Conservation (phyloP, 2,797 vertebrate genomes). For the Dendrocincla tyrannina region DNA sequence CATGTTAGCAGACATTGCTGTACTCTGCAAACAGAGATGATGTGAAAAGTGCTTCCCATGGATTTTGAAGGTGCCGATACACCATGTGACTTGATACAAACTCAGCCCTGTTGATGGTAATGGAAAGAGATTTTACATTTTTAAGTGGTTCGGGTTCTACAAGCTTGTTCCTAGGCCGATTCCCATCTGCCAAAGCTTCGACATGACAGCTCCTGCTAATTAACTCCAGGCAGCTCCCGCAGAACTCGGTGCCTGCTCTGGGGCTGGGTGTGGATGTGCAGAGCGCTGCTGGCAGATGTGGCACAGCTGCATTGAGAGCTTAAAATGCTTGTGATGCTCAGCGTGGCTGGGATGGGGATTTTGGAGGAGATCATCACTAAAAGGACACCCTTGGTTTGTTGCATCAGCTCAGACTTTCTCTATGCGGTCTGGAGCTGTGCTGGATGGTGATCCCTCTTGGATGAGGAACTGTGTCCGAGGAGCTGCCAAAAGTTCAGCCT, state of each 20-base stretch:
- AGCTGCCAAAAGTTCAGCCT: background rate
- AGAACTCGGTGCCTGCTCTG: accelerated
- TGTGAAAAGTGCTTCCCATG: background rate
- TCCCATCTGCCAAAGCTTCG: background rate
- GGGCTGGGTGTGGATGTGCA: background rate
- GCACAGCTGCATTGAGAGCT: background rate
- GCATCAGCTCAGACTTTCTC: background rate
- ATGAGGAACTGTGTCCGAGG: background rate
- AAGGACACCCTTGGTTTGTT: background rate
- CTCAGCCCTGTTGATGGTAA: slow-evolving; percentile 5
- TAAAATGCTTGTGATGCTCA: background rate
- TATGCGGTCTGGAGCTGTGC: accelerated
- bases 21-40: background rate
- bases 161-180: background rate
- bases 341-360: background rate
- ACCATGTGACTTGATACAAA: background rate
- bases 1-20: background rate
- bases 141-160: background rate
- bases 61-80: background rate
- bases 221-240: background rate
- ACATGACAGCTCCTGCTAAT: slow-evolving; percentile 47
- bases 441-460: background rate
- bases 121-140: slow-evolving; percentile 51
- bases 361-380: accelerated
- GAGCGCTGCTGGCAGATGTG: background rate